Evolutionary conservation across 2,888 invertebrate species (phyloP).

Genomic region (Bellardia pandia): DNA sequence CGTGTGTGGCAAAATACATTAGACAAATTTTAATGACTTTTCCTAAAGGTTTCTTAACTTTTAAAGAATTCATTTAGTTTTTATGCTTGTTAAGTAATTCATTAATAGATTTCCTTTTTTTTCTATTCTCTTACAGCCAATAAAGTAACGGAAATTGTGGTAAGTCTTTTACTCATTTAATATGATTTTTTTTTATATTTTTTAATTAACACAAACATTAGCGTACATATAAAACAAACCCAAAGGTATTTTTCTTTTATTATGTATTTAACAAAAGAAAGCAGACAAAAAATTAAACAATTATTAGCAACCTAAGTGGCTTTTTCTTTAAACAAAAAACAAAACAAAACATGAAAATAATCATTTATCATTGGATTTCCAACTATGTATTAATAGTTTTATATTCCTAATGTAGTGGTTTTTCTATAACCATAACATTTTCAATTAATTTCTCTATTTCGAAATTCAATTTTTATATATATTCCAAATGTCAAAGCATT

Average conservation of each 20-base stretch:
- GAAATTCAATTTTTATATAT: conserved; percentile 58
- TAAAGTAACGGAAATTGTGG: conserved; percentile 53
- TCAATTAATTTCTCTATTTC: conserved; percentile 67
- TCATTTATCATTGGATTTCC: conserved; percentile 65
- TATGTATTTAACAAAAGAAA: conserved; percentile 13
- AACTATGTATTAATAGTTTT: conserved; percentile 72
- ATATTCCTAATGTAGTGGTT: conserved; percentile 27
- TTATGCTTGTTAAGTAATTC: conserved; percentile 54
- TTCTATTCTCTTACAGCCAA: conserved; percentile 12
- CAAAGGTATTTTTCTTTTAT: conserved; percentile 21
- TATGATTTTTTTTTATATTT: conserved; percentile 33
- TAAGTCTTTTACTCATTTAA: conserved; percentile 43
- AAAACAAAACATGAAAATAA: conserved; percentile 6
- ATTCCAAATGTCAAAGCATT: conserved; percentile 69
- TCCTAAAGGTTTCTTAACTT: not conserved
- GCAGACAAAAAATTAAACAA: not conserved
- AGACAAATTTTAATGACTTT: conserved; percentile 11
- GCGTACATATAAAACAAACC: conserved; percentile 17
- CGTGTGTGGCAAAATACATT: not conserved
- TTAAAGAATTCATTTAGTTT: conserved; percentile 42
- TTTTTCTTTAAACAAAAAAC: conserved; percentile 34
- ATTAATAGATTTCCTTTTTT: conserved; percentile 42
- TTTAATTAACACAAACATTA: conserved; percentile 51
- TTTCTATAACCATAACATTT: conserved; percentile 64
- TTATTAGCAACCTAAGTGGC: conserved; percentile 70